phyloP scores from a whole-genome alignment of 2,113 vertebrate species.

The Terrapene triunguis region DNA sequence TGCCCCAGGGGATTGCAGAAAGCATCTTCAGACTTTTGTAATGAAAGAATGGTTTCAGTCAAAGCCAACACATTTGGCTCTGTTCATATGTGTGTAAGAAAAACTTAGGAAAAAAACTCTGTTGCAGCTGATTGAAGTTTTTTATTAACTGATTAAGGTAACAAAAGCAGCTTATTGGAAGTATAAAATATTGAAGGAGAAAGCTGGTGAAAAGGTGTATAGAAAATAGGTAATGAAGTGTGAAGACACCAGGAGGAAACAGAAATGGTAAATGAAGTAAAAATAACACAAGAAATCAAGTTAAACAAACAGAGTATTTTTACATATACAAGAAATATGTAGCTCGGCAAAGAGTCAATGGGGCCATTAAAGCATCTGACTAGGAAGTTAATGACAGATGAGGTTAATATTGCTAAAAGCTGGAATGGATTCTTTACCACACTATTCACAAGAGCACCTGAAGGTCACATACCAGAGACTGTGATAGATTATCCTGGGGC shows the following conservation, averaged over 20 bases:
- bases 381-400: background rate
- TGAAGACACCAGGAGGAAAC: background rate
- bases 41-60: conserved; percentile 2
- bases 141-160: conserved; percentile 51
- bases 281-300: background rate
- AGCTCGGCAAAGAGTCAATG: background rate
- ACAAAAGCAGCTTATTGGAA: conserved; percentile 49
- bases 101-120: background rate
- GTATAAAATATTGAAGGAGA: conserved; percentile 15
- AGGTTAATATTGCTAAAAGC: conserved; percentile 10
- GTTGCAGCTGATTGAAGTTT: conserved; percentile 1
- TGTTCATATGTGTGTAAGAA: background rate
- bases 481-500: background rate
- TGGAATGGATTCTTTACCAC: conserved; percentile 5
- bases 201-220: conserved; percentile 39
- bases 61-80: background rate
- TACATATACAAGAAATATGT: background rate
- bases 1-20: background rate
- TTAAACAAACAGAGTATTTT: conserved; percentile 11
- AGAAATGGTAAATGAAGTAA: background rate
- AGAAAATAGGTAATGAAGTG: conserved; percentile 15
- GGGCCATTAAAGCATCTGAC: background rate
- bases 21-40: background rate
- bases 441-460: background rate
- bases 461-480: background rate